These are phyloP conservation scores for Volucella bombylans DNA, from an alignment of 2,888 invertebrate genomes.

Conservation along the genomic window DNA sequence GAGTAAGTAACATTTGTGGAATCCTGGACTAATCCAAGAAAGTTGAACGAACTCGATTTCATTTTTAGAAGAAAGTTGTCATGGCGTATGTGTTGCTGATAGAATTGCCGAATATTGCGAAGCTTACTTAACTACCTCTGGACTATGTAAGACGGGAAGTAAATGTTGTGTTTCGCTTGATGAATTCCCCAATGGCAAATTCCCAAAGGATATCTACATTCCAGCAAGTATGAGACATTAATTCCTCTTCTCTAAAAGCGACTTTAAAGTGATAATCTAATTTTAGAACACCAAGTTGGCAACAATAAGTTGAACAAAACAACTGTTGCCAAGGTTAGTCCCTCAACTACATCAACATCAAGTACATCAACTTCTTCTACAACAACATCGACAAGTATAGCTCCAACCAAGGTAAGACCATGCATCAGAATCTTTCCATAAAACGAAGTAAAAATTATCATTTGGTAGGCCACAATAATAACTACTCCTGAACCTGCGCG, in stretches of 20 bases:
- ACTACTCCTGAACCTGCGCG: conserved; percentile 78
- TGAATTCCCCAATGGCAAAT: conserved; percentile 86
- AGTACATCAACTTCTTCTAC: conserved; percentile 33
- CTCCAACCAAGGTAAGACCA: conserved; percentile 68
- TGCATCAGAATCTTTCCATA: neutral
- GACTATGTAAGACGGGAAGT: conserved; percentile 89
- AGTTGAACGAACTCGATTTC: neutral
- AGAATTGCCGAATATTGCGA: conserved; percentile 93
- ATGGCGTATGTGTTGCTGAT: conserved; percentile 92
- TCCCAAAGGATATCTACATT: conserved; percentile 88
- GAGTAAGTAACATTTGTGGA: conserved; percentile 41
- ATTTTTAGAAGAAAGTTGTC: conserved; percentile 84
- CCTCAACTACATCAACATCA: conserved; percentile 59
- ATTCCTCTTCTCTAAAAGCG: conserved; percentile 54
- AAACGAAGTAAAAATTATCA: neutral
- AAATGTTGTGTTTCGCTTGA: conserved; percentile 92
- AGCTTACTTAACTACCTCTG: conserved; percentile 89
- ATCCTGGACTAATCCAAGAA: neutral
- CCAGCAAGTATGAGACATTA: conserved; percentile 84
- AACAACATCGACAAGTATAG: conserved; percentile 67
- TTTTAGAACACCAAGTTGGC: conserved; percentile 80
- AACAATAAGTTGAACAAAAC: conserved; percentile 71
- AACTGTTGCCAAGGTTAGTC: conserved; percentile 82
- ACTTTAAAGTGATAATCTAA: conserved; percentile 22
- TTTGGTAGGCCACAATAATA: conserved; percentile 74